These are phyloP conservation scores for pig (Sus scrofa) DNA, from an alignment of 2,113 vertebrate species.

Conservation along the genomic window T2T-Sscrofa CM000818.6:104299501-104300000, in stretches of 20 bases:
- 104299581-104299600: background rate
- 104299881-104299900: rapidly evolving
- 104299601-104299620: background rate
- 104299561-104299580: background rate
- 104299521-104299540: background rate
- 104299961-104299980: constrained; percentile 16
- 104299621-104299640: background rate
- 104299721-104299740: background rate
- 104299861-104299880: rapidly evolving
- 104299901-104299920: background rate
- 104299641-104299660: background rate
- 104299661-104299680: background rate
- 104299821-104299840: background rate
- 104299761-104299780: background rate
- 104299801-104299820: background rate
- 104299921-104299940: background rate
- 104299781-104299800: background rate
- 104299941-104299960: background rate
- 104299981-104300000: background rate
- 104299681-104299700: background rate
- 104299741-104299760: background rate
- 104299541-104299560: background rate
- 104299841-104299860: background rate
- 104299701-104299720: background rate
- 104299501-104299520: background rate